Percentiles rank a stretch among this genome's conserved stretches.
Evolutionary conservation across 1,140 invertebrate species (phyloP).

Genomic region (Zaprionus ornatus): DNA sequence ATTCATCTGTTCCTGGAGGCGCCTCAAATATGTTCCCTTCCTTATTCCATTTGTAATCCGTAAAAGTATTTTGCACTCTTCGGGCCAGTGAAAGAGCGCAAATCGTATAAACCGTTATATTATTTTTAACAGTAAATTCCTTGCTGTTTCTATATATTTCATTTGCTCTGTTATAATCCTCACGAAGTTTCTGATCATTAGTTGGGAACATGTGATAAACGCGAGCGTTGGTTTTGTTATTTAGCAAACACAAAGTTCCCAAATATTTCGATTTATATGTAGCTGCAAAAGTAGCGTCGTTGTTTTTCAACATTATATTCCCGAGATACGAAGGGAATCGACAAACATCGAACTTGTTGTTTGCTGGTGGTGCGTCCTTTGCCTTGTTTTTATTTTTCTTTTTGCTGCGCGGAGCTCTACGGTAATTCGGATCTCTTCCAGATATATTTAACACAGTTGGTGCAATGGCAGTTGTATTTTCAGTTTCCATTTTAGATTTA

Average conservation of each 20-base stretch:
- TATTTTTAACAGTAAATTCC: slow-evolving; percentile 19
- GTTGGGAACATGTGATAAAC: slow-evolving; percentile 46
- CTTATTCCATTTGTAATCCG: slow-evolving; percentile 43
- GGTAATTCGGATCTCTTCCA: neutral
- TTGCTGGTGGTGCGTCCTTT: neutral
- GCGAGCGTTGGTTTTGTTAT: neutral
- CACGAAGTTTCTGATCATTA: neutral
- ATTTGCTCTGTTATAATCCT: neutral
- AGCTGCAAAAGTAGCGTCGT: neutral
- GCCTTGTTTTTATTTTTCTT: neutral
- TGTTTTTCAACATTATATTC: slow-evolving; percentile 31
- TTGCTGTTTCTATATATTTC: slow-evolving; percentile 30
- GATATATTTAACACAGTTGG: slow-evolving; percentile 36
- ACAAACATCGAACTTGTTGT: neutral
- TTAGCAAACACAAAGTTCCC: slow-evolving; percentile 40
- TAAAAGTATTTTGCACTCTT: slow-evolving; percentile 22
- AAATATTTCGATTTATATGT: slow-evolving; percentile 4
- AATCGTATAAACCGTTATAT: slow-evolving; percentile 19
- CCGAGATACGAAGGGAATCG: slow-evolving; percentile 31
- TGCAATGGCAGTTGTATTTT: neutral
- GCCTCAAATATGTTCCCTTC: slow-evolving; percentile 45
- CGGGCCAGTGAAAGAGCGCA: slow-evolving; percentile 28
- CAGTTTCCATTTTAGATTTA: neutral
- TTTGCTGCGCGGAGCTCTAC: neutral
- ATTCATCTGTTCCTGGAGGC: slow-evolving; percentile 3